Evolutionary conservation across 1,140 invertebrate species (phyloP).

Genomic region (Drosophila virilis): DNA sequence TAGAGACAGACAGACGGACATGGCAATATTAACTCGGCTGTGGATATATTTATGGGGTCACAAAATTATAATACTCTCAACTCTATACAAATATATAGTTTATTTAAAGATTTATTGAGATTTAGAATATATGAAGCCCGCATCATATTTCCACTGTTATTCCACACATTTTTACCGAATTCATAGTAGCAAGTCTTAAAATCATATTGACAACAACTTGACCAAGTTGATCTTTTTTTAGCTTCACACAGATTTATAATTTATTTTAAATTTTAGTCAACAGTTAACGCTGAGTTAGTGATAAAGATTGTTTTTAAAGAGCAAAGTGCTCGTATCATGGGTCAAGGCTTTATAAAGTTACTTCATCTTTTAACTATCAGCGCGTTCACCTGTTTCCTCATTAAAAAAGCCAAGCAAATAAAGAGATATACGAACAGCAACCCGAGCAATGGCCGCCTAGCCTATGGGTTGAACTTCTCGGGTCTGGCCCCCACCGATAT

Average conservation of each 20-base stretch:
- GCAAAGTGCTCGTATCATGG: conserved; percentile 10
- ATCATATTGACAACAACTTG: not conserved
- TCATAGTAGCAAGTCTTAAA: not conserved
- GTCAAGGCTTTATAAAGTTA: conserved; percentile 36
- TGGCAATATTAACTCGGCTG: no score
- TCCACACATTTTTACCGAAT: no score
- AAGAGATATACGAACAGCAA: conserved; percentile 16
- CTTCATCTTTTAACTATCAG: conserved; percentile 40
- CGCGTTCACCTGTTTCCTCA: conserved; percentile 41
- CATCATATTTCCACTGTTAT: not conserved
- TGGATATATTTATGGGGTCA: no score
- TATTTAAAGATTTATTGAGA: conserved; percentile 1
- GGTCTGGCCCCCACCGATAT: conserved; percentile 37
- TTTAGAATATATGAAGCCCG: not conserved
- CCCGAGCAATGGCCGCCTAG: conserved; percentile 27
- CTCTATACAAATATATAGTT: not conserved
- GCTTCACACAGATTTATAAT: not conserved
- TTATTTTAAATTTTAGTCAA: not conserved
- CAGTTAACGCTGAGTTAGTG: not conserved
- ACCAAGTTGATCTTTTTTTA: not conserved
- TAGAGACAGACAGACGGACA: no score
- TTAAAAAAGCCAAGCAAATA: conserved; percentile 21
- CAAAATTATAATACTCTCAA: no score
- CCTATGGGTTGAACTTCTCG: conserved; percentile 35
- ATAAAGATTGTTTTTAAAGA: not conserved